A percentile compares a stretch with the other conserved stretches of the same genome.
These are phyloP conservation scores for Drosophila kanapiae DNA, from an alignment of 1,140 invertebrate genomes.

Conservation along the genomic window DNA sequence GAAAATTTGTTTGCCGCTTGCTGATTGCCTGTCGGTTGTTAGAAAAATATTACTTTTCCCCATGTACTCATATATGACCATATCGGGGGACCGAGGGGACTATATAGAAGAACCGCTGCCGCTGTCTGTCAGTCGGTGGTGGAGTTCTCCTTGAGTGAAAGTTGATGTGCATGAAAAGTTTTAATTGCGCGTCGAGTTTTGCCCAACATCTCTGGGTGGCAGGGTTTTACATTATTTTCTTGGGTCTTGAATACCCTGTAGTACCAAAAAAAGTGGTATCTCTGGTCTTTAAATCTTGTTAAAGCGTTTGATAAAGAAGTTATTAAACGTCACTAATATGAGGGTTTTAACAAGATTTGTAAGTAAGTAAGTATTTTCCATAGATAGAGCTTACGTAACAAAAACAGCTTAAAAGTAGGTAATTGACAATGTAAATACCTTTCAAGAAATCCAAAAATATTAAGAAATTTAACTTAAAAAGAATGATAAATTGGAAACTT, in stretches of 20 bases:
- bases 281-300: background rate
- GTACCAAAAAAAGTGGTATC: background rate
- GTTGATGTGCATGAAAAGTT: conserved; percentile 83
- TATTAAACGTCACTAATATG: too few relatives aligned
- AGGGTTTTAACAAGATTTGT: too few relatives aligned
- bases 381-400: too few relatives aligned
- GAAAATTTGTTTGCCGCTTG: conserved; percentile 62
- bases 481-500: too few relatives aligned
- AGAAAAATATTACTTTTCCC: conserved; percentile 81
- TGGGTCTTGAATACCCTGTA: conserved; percentile 8
- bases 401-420: too few relatives aligned
- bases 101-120: conserved; percentile 60
- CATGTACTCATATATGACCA: conserved; percentile 49
- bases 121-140: conserved; percentile 69
- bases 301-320: background rate
- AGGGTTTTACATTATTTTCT: conserved; percentile 30
- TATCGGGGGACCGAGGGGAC: conserved; percentile 17
- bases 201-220: conserved; percentile 60
- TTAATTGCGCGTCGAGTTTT: conserved; percentile 79
- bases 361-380: too few relatives aligned
- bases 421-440: too few relatives aligned
- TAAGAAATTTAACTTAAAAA: too few relatives aligned
- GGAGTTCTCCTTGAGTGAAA: conserved; percentile 73
- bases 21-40: conserved; percentile 80
- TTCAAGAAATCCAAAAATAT: too few relatives aligned